Conservation (phyloP, 2,888 invertebrate species). For the Augochlorella aurata region DNA sequence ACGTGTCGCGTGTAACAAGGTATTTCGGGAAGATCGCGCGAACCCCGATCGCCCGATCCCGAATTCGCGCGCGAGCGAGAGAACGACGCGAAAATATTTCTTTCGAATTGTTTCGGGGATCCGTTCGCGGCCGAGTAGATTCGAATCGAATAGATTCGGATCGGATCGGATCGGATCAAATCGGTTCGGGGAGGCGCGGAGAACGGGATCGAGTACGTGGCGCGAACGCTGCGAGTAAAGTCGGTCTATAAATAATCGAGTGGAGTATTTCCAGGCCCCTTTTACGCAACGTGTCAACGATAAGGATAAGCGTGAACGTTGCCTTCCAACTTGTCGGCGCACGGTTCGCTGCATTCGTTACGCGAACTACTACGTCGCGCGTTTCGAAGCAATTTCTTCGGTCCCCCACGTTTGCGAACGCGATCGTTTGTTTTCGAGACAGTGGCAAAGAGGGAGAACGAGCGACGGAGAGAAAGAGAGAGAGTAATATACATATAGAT, state of each 20-base stretch:
- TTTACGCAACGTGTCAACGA: conserved; percentile 70
- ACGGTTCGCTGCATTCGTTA: conserved; percentile 29
- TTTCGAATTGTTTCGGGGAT: no score
- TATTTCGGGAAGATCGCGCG: conserved; percentile 41
- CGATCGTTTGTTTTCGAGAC: not conserved
- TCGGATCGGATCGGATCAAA: not conserved
- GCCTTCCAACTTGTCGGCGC: conserved; percentile 51
- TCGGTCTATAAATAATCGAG: conserved; percentile 70
- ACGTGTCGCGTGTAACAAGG: conserved; percentile 35
- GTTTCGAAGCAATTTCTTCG: not conserved
- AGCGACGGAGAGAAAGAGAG: no score
- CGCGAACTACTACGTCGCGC: not conserved
- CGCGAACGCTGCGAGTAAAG: conserved; percentile 48
- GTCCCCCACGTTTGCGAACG: no score
- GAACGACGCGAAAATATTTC: not conserved
- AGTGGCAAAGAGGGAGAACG: no score
- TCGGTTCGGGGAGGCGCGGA: not conserved
- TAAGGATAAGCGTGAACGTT: conserved; percentile 71
- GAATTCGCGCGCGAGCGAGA: not conserved
- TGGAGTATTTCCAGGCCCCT: conserved; percentile 70
- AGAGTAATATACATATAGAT: no score
- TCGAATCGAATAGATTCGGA: not conserved
- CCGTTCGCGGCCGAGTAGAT: not conserved
- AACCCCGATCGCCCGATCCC: conserved; percentile 6
- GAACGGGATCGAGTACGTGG: conserved; percentile 24